Evolutionary conservation across 2,888 invertebrate genomes (phyloP).

Genomic region (Zele albiditarsus): DNA sequence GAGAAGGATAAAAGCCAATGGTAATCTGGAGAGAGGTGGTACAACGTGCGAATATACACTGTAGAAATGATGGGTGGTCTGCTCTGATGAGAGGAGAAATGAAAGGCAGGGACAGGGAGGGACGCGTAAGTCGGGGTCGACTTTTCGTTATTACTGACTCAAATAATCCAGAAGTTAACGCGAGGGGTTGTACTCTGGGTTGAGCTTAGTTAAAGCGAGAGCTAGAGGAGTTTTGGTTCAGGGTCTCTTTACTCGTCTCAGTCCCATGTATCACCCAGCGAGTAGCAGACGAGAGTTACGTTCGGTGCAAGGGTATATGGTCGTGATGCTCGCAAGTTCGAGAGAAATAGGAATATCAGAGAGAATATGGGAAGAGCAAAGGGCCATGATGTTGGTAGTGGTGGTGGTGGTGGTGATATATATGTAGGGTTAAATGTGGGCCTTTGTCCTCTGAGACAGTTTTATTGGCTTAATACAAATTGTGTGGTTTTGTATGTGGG

Average conservation of each 20-base stretch:
- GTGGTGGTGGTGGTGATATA: not conserved
- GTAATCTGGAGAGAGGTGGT: conserved; percentile 39
- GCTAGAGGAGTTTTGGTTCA: not conserved
- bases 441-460: conserved; percentile 39
- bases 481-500: conserved; percentile 46
- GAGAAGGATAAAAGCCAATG: conserved; percentile 18
- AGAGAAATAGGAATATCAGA: not conserved
- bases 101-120: conserved; percentile 18
- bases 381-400: conserved; percentile 2
- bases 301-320: not conserved
- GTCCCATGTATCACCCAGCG: conserved; percentile 30
- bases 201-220: conserved; percentile 24
- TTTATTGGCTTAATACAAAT: conserved; percentile 37
- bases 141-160: conserved; percentile 40
- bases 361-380: not conserved
- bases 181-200: conserved; percentile 10
- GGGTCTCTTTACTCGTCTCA: conserved; percentile 2
- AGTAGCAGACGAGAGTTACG: conserved; percentile 14
- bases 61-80: conserved; percentile 12
- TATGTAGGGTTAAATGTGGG: conserved; percentile 18
- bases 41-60: conserved; percentile 17
- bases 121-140: conserved; percentile 30
- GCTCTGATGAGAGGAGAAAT: conserved; percentile 9
- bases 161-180: conserved; percentile 39
- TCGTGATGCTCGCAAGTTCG: not conserved